phyloP scores from a whole-genome alignment of 2,113 vertebrate genomes.

The Caloenas nicobarica region DNA sequence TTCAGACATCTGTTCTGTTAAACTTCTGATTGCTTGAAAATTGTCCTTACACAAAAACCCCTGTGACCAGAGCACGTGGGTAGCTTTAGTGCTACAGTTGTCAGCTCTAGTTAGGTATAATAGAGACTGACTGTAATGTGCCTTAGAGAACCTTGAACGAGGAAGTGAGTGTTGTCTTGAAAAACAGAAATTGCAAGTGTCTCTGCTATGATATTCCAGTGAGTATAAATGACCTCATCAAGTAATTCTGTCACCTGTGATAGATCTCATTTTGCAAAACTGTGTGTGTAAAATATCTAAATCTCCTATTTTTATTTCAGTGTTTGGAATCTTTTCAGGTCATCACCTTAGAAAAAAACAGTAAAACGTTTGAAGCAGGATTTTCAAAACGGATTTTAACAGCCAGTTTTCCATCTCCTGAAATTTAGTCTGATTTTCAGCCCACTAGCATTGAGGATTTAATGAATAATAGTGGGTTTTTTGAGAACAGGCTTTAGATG shows the following conservation, averaged over 20 bases:
- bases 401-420: neutral
- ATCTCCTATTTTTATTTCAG: neutral
- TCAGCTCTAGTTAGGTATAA: conserved; percentile 3
- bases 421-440: neutral
- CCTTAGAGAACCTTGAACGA: conserved; percentile 2
- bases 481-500: neutral
- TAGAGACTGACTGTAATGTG: neutral
- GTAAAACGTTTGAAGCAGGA: neutral
- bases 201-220: neutral
- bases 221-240: neutral
- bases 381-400: neutral
- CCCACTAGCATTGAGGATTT: neutral
- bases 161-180: neutral
- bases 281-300: neutral
- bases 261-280: neutral
- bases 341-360: neutral
- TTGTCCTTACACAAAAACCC: neutral
- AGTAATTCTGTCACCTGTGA: neutral
- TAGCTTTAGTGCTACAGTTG: neutral
- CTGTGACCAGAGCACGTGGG: neutral
- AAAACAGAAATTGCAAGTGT: neutral
- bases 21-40: conserved; percentile 21
- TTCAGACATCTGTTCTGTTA: conserved; percentile 30
- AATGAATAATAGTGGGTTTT: neutral
- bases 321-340: neutral